A percentile compares a stretch with the other conserved stretches of the same genome.
Evolutionary conservation across 2,113 vertebrate species (phyloP).

Genomic region (Aythya baeri): DNA sequence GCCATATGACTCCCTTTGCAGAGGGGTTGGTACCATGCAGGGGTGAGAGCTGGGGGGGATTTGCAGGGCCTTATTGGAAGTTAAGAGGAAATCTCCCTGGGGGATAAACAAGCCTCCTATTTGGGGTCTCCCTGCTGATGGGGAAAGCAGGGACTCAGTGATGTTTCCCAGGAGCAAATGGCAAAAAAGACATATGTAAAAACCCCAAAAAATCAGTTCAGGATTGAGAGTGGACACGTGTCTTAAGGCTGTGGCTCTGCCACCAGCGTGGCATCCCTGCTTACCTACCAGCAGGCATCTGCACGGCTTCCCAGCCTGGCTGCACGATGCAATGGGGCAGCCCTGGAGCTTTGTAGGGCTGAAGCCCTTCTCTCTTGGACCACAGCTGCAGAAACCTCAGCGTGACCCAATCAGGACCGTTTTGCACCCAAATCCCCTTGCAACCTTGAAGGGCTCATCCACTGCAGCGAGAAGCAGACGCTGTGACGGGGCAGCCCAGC

Average conservation of each 20-base stretch:
- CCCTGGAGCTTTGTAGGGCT: rapidly evolving
- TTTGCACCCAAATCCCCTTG: rapidly evolving
- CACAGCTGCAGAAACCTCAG: neutral
- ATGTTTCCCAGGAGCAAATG: neutral
- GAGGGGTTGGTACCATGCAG: no score
- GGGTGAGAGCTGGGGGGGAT: no score
- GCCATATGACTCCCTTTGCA: no score
- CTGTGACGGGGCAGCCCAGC: neutral
- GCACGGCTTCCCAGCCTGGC: neutral
- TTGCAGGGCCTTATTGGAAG: no score
- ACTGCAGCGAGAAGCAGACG: rapidly evolving
- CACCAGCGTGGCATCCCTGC: neutral
- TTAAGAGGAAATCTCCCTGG: no score
- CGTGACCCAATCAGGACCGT: rapidly evolving
- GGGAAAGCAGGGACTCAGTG: no score
- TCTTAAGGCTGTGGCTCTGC: no score
- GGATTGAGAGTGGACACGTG: neutral
- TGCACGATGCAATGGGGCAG: rapidly evolving
- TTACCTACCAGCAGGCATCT: neutral
- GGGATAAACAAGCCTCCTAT: no score
- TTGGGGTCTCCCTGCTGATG: no score
- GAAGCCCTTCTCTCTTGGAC: no score
- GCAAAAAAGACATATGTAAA: neutral
- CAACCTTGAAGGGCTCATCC: neutral
- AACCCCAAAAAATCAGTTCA: neutral